Conservation (phyloP, 2,797 vertebrate species). For the Borostomias antarcticus region DNA sequence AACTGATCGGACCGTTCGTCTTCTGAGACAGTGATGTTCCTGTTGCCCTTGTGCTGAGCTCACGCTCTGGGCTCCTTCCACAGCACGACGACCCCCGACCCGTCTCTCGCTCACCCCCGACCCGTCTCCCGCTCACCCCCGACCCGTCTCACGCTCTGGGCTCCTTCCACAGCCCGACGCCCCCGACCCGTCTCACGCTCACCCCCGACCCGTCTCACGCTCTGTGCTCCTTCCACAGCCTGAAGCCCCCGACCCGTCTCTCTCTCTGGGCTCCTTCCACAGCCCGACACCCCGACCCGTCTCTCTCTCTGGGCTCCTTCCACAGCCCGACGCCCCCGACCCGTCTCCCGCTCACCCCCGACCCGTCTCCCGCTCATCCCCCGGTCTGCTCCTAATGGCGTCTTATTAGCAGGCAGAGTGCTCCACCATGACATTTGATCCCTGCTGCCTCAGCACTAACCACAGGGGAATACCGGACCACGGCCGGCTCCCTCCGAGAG, state of each 20-base stretch:
- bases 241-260: constrained; percentile 37
- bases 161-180: no score
- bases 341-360: constrained; percentile 13
- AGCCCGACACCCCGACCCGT: constrained; percentile 40
- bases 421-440: constrained; percentile 53
- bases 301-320: not conserved
- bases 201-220: constrained; percentile 33
- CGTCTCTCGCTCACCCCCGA: no score
- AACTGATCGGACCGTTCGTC: constrained; percentile 46
- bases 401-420: constrained; percentile 30
- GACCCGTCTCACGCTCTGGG: no score
- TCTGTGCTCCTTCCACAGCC: no score
- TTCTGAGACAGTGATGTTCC: constrained; percentile 51
- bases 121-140: no score
- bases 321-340: constrained; percentile 40
- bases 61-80: not conserved
- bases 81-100: no score
- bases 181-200: no score
- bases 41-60: constrained; percentile 37
- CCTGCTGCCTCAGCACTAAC: constrained; percentile 13
- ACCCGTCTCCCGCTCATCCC: constrained; percentile 23
- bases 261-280: not conserved
- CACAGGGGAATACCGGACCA: not conserved
- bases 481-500: not conserved
- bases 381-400: constrained; percentile 44